phyloP scores from a whole-genome alignment of 2,797 vertebrate genomes.

The Enteromius thamalakanensis region DNA sequence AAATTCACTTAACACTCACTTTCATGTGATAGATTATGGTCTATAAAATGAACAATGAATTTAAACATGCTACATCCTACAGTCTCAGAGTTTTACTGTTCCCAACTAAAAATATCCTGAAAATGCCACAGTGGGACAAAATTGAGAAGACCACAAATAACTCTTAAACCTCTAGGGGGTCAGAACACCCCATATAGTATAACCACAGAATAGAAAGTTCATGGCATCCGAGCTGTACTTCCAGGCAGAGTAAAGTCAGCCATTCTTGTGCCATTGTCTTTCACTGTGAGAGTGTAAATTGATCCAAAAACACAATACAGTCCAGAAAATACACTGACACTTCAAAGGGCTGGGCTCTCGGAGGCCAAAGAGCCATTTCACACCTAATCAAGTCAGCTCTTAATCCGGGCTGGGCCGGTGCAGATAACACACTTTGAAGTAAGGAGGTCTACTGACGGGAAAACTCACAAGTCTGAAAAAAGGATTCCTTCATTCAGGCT shows the following conservation, averaged over 20 bases:
- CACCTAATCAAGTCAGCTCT: constrained; percentile 56
- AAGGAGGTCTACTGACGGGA: constrained; percentile 38
- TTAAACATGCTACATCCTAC: background rate
- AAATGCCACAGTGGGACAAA: background rate
- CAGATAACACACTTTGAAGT: constrained; percentile 59
- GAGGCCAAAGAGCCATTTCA: constrained; percentile 57
- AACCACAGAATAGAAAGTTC: constrained; percentile 10
- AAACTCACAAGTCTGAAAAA: constrained; percentile 38
- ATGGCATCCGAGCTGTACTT: constrained; percentile 3
- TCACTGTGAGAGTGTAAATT: constrained; percentile 35
- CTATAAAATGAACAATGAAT: background rate
- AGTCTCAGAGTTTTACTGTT: background rate
- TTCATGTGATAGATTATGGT: background rate
- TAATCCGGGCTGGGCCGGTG: constrained; percentile 55
- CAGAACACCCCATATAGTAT: constrained; percentile 17
- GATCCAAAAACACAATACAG: constrained; percentile 46
- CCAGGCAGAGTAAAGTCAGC: constrained; percentile 11
- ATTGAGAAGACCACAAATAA: background rate
- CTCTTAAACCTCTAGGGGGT: background rate
- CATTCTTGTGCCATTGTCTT: constrained; percentile 31
- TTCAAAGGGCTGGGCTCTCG: constrained; percentile 47
- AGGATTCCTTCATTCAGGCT: constrained; percentile 47
- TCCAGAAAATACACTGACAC: constrained; percentile 44
- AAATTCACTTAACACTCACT: background rate
- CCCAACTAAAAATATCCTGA: constrained; percentile 1